Conservation (phyloP, 2,888 invertebrate genomes). For the Philonicus albiceps region DNA sequence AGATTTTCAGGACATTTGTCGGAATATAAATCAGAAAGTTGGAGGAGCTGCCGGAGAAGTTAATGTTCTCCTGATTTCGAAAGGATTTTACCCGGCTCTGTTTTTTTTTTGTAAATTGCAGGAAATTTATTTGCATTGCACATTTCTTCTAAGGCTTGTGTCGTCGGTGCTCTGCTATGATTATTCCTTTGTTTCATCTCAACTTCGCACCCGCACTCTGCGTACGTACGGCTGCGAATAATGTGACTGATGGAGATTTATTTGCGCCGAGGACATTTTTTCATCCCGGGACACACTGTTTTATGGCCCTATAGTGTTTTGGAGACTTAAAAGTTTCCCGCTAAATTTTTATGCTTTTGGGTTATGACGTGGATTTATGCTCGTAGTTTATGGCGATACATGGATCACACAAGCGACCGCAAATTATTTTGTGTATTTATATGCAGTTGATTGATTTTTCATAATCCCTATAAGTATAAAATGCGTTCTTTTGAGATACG, state of each 20-base stretch:
- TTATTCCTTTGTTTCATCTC: background rate
- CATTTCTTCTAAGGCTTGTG: background rate
- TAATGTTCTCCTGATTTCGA: conserved; percentile 37
- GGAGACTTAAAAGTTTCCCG: background rate
- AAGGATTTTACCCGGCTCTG: conserved; percentile 18
- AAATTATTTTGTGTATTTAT: background rate
- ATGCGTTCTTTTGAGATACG: background rate
- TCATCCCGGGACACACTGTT: background rate
- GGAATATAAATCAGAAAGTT: conserved; percentile 39
- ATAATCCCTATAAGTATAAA: background rate
- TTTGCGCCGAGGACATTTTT: background rate
- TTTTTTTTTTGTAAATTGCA: conserved; percentile 16
- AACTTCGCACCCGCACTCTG: background rate
- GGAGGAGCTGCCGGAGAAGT: conserved; percentile 23
- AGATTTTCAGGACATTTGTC: conserved; percentile 39
- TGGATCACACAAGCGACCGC: background rate
- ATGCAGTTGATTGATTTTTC: background rate
- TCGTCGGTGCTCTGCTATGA: background rate
- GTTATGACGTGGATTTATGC: background rate
- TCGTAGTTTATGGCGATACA: background rate
- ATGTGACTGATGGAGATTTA: background rate
- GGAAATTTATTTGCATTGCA: conserved; percentile 32
- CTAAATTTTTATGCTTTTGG: background rate
- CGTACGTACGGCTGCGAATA: background rate
- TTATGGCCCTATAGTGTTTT: background rate